These are phyloP conservation scores for Ctena decussata DNA, from an alignment of 2,888 invertebrate genomes.

Conservation along the genomic window DNA sequence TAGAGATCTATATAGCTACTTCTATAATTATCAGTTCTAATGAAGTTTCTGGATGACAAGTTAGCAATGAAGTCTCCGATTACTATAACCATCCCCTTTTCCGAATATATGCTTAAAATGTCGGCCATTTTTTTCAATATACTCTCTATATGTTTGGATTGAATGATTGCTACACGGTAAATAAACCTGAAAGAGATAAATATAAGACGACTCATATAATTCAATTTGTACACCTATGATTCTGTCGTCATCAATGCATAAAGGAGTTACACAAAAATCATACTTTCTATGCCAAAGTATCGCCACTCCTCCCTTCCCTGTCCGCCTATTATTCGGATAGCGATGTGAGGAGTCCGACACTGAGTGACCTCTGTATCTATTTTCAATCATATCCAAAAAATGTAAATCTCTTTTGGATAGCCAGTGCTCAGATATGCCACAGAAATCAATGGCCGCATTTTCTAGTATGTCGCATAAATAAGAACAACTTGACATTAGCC, in stretches of 20 bases:
- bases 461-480: background rate
- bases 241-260: background rate
- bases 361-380: background rate
- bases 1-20: background rate
- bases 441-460: background rate
- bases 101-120: background rate
- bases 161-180: conserved; percentile 13
- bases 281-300: background rate
- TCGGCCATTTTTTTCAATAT: background rate
- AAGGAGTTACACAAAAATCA: background rate
- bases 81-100: background rate
- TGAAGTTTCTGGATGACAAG: background rate
- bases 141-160: background rate
- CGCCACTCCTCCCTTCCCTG: conserved; percentile 3
- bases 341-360: background rate
- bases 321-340: background rate
- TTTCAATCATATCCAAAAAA: background rate
- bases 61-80: background rate
- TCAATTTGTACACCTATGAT: conserved; percentile 2
- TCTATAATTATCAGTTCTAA: background rate
- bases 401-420: background rate
- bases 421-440: conserved; percentile 10
- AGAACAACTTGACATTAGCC: background rate
- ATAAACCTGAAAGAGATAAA: conserved; percentile 14
- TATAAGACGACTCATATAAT: background rate